Conservation (phyloP, 2,113 vertebrate genomes). For the Mormoops blainvillei region DNA sequence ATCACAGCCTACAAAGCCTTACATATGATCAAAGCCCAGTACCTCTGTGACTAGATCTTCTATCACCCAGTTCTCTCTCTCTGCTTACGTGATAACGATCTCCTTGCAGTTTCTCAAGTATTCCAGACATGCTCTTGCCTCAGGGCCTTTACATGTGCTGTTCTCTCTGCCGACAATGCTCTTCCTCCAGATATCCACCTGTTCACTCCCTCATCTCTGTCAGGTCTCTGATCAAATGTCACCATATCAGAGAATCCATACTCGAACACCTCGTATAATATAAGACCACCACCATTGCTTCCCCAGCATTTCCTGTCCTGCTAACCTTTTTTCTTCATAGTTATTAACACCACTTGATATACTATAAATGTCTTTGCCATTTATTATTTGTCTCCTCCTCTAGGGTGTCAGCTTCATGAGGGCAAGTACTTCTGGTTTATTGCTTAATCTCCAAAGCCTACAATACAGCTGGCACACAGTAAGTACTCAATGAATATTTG, state of each 20-base stretch:
- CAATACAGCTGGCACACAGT: neutral
- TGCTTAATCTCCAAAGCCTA: neutral
- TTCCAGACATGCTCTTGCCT: neutral
- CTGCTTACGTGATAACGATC: neutral
- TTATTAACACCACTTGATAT: neutral
- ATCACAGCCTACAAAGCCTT: neutral
- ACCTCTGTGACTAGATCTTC: neutral
- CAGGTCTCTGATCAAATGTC: neutral
- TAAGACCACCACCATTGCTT: neutral
- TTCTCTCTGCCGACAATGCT: neutral
- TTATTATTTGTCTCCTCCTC: neutral
- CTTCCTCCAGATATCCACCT: neutral
- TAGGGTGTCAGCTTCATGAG: neutral
- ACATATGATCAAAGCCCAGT: neutral
- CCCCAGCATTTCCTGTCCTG: neutral
- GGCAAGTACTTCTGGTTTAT: neutral
- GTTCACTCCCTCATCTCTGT: neutral
- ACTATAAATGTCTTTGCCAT: neutral
- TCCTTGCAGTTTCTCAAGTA: neutral
- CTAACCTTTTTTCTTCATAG: neutral
- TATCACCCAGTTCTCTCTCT: neutral
- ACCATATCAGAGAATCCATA: neutral
- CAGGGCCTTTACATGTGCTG: neutral
- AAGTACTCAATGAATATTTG: constrained; percentile 19
- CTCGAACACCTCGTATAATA: neutral